Base-by-base conservation (phyloP, 2,888 invertebrate genomes). In the Morpho achilles region DNA sequence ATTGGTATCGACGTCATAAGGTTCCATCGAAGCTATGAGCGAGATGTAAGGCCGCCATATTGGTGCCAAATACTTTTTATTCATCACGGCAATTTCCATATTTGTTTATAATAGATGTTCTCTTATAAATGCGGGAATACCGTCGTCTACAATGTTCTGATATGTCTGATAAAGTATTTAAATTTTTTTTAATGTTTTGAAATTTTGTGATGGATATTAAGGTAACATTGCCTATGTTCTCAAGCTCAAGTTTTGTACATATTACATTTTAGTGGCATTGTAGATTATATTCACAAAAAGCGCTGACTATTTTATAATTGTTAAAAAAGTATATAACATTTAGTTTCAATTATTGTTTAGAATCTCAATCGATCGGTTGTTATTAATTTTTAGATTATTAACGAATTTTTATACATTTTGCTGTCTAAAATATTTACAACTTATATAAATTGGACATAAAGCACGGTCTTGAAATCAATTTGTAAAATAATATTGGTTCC, bases 31-130 rank as follows among this genome's bases (percentile, higher is more conserved):
- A 73, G 71, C 81, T 77, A 73, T 73, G 71, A 67, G 67, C 69
- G 80, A 79, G 87, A 79, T 77, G 72, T 75, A 76, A 82, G 85
- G 88, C 82, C 86, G 76, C 88, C 89, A 87, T 89, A 86, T 88
- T 89, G 88, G 89, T 84, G 87, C 77, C 65, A 68, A 67, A 70
- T 69, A 63, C 75, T 76, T 76, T 79, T 78, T 77, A 72, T 84
- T 85, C 83, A 84, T 86, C 85, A 80, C 80, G 76, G 72, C 69
- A 50, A 63, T 54, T 44, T 45, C 47, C 52, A 47, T 47, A 53
- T 52, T 54, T 40, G 10, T 50, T 40, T 50, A 23, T 41, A 51
- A 41, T 48, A 58, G 43, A 43, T 47, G 50, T 48, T 47, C 42
- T 45, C 41, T 46, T 23, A 32, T 52, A 41, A 41, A 53, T 45